Conservation (phyloP, 2,888 invertebrate species). For the Athripsodes cinereus region DNA sequence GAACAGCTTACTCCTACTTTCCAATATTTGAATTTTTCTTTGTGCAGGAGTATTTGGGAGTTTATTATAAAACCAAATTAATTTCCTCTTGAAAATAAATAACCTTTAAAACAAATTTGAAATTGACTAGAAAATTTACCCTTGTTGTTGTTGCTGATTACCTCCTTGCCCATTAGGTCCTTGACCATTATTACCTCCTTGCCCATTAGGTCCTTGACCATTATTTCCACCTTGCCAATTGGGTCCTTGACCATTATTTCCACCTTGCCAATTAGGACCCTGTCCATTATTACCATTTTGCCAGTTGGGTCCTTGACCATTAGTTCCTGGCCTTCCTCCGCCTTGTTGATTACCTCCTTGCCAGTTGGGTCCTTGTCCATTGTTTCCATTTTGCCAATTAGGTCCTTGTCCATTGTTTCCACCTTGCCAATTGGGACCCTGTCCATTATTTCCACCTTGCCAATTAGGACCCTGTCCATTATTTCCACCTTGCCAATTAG, state of each 20-base stretch:
- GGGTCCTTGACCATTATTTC: neutral
- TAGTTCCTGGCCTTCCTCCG: too few species aligned
- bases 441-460: neutral
- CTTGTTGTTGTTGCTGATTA: neutral
- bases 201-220: neutral
- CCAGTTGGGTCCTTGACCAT: slow-evolving; percentile 1
- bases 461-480: neutral
- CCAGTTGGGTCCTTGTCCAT: neutral
- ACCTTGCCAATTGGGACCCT: neutral
- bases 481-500: neutral
- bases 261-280: neutral
- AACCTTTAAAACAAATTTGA: too few species aligned
- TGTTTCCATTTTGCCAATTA: neutral
- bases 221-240: slow-evolving; percentile 2
- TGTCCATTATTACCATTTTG: neutral
- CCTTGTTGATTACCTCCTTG: neutral
- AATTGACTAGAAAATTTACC: too few species aligned
- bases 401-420: neutral
- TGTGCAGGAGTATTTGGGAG: too few species aligned
- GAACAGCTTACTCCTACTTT: too few species aligned
- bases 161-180: slow-evolving; percentile 5
- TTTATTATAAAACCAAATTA: too few species aligned
- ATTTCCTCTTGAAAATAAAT: too few species aligned
- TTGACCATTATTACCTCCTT: slow-evolving; percentile 6
- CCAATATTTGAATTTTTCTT: too few species aligned